These are phyloP conservation scores for Eciton burchellii DNA, from an alignment of 1,140 invertebrate species.

Conservation along the genomic window DNA sequence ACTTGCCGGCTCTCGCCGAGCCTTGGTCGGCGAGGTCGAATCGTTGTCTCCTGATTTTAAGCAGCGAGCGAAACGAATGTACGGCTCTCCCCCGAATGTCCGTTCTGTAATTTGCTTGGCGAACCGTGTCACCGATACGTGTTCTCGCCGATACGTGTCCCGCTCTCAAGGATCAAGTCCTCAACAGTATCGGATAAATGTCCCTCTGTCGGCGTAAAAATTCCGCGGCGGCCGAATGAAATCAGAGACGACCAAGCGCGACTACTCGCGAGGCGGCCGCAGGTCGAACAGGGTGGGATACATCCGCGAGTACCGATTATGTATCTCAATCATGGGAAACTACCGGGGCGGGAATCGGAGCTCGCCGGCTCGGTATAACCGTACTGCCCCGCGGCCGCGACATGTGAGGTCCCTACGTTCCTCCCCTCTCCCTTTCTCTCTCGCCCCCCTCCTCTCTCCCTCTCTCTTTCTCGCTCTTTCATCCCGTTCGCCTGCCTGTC, in stretches of 20 bases:
- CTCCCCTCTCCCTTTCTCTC: conserved; percentile 21
- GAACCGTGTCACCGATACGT: too few relatives aligned
- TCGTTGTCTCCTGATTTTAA: too few relatives aligned
- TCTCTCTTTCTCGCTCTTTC: conserved; percentile 11
- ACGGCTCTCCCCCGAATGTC: too few relatives aligned
- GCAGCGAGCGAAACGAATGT: too few relatives aligned
- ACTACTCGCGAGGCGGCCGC: conserved; percentile 32
- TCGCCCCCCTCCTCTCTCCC: not conserved
- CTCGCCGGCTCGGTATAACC: conserved; percentile 66
- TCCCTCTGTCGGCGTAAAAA: not conserved
- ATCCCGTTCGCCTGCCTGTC: not conserved
- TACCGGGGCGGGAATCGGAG: conserved; percentile 77
- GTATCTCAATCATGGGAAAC: conserved; percentile 80
- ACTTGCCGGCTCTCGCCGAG: not conserved
- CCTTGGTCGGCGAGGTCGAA: too few relatives aligned
- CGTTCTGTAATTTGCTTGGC: too few relatives aligned
- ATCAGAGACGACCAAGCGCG: not conserved
- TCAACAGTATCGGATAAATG: not conserved
- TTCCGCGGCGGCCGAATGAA: not conserved
- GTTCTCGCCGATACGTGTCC: too few relatives aligned
- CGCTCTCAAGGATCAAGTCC: not conserved
- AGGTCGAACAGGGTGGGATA: conserved; percentile 17
- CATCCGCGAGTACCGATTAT: conserved; percentile 73
- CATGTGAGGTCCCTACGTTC: conserved; percentile 76
- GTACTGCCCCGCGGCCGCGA: conserved; percentile 75